Base-by-base conservation (phyloP, 2,797 vertebrate genomes). In the Enteromius afrohamiltoni region DNA sequence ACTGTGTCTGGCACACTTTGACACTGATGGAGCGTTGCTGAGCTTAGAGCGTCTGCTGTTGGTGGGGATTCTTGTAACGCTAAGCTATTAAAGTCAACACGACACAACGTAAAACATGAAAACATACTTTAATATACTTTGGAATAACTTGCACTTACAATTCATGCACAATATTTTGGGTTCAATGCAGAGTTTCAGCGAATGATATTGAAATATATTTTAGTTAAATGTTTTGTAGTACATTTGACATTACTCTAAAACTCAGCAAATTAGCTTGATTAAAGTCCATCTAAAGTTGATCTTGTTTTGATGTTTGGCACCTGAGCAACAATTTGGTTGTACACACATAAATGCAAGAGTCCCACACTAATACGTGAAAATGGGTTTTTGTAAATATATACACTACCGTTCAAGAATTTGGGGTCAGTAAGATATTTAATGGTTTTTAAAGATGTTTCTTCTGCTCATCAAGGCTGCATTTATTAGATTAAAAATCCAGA, bases 11-110 rank as follows among this genome's bases (percentile, higher is more conserved):
- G 91, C 90, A 92, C 91, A 92, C 91, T 93, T 91, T 77, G 79
- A 90, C 87, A 88, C 79, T 93, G 93, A 93, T 93, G 90, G 92
- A 84, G 93, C 93, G 90, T 92, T 90, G 92, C 88, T 89, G 53
- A 53, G 0, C 85, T 83, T 89, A 89, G 88, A 88, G 89, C 88
- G 68, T 79, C 82, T 79, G 77, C 45, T 69, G 80, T 67, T 81
- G 67, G 77, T 23, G 75, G 55, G 80, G 70, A 65, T 55, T 85
- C 47, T 77, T 84, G 80, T 78, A 23, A 58, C 17, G 31, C 19
- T 6, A 3, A 21, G 11, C 45, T 51, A 51, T 53, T 74, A 19
- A 74, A 74, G 47, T 34, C 10, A 34, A 13, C 4, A 11, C 13
- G 10, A 74, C 31, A 34, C 70, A 21, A 62, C 13, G 23, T 6